These are phyloP conservation scores for Eira barbara DNA, from an alignment of 2,113 vertebrate species.

Conservation along the genomic window DNA sequence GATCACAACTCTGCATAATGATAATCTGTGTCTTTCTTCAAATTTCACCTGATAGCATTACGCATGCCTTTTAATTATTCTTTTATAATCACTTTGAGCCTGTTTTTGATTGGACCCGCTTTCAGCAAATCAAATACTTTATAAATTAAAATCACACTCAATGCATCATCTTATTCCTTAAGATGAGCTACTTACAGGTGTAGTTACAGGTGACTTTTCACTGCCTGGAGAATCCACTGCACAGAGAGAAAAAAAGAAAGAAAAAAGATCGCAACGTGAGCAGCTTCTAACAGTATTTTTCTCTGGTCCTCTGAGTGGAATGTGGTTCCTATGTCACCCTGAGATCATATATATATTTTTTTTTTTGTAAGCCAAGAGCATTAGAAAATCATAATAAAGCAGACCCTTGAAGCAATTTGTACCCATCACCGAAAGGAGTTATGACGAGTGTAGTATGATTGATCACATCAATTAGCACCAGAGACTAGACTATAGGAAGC, in stretches of 20 bases:
- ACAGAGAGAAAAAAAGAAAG: constrained; percentile 40
- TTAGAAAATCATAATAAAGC: constrained; percentile 62
- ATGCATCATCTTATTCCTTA: not conserved
- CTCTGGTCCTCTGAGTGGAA: not conserved
- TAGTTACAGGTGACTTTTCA: constrained; percentile 83
- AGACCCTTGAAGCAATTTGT: constrained; percentile 53
- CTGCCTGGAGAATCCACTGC: constrained; percentile 78
- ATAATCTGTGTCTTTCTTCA: not conserved
- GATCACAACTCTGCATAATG: not conserved
- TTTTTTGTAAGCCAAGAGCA: constrained; percentile 59
- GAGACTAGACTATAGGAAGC: constrained; percentile 77
- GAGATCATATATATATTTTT: not conserved
- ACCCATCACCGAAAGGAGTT: constrained; percentile 77
- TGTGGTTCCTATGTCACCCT: constrained; percentile 43
- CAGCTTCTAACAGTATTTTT: not conserved
- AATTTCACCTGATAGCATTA: not conserved
- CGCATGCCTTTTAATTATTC: not conserved
- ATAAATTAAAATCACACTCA: not conserved
- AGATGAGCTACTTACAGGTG: constrained; percentile 68
- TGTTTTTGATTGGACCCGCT: not conserved
- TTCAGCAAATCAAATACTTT: not conserved
- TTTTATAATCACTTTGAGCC: not conserved
- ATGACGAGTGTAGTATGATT: not conserved
- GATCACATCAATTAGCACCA: constrained; percentile 35
- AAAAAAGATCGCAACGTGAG: constrained; percentile 17